These are phyloP conservation scores for Channa maculata DNA, from an alignment of 2,113 vertebrate species.

Conservation along the genomic window DNA sequence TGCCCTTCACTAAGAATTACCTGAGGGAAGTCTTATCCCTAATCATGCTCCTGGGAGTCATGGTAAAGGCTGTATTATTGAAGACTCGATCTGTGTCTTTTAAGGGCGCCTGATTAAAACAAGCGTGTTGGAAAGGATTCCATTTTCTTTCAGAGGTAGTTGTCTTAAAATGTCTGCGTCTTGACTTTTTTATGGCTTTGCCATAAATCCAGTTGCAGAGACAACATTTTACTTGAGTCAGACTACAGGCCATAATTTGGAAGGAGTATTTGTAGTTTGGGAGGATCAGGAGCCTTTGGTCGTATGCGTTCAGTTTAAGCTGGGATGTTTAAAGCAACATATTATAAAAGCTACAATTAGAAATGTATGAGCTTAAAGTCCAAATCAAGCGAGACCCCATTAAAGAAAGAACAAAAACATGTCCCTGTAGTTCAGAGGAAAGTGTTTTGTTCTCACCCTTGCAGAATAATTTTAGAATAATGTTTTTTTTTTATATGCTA, in stretches of 20 bases:
- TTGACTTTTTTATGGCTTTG: background rate
- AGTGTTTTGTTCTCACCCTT: slow-evolving; percentile 51
- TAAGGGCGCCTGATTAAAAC: slow-evolving; percentile 55
- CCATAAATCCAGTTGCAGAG: slow-evolving; percentile 5
- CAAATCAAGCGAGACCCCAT: slow-evolving; percentile 53
- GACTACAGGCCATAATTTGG: slow-evolving; percentile 12
- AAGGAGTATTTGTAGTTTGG: slow-evolving; percentile 2
- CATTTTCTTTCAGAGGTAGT: slow-evolving; percentile 1
- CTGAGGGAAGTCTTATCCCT: slow-evolving; percentile 66
- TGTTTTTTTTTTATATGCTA: slow-evolving; percentile 35
- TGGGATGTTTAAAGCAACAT: slow-evolving; percentile 31
- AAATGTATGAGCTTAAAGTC: slow-evolving; percentile 62
- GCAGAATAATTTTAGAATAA: slow-evolving; percentile 59
- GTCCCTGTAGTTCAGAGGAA: slow-evolving; percentile 21
- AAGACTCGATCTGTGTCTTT: slow-evolving; percentile 43
- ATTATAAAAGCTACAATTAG: slow-evolving; percentile 50
- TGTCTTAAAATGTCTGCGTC: background rate
- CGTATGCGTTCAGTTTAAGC: slow-evolving; percentile 32
- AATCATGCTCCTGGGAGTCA: slow-evolving; percentile 70
- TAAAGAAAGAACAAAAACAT: slow-evolving; percentile 54
- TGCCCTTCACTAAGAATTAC: slow-evolving; percentile 60
- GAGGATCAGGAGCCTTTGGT: slow-evolving; percentile 2
- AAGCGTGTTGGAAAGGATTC: background rate
- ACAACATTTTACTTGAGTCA: slow-evolving; percentile 11
- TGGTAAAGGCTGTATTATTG: slow-evolving; percentile 53